phyloP scores from a whole-genome alignment of 1,140 invertebrate genomes.

The Drosophila sturtevanti region DNA sequence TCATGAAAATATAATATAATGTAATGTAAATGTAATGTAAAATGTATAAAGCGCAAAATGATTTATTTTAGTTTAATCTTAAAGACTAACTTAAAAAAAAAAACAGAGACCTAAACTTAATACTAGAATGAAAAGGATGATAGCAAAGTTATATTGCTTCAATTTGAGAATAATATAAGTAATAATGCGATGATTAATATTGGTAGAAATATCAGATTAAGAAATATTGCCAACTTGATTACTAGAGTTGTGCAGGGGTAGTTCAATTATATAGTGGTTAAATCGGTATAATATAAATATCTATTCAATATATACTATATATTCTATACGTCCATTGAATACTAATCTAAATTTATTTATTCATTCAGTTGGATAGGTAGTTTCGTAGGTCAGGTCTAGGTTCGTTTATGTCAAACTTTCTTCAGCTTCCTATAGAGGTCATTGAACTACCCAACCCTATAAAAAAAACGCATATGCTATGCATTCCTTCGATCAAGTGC shows the following conservation, averaged over 20 bases:
- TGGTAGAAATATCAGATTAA: neutral
- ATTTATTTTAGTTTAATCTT: constrained; percentile 28
- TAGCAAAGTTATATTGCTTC: neutral
- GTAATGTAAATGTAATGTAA: constrained; percentile 40
- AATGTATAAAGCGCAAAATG: constrained; percentile 68
- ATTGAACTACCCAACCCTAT: constrained; percentile 7
- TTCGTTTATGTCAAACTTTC: too few species aligned
- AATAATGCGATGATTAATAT: neutral
- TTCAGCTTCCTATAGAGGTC: neutral
- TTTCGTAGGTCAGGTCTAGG: too few species aligned
- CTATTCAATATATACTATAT: too few species aligned
- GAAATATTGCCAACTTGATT: neutral
- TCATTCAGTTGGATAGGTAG: too few species aligned
- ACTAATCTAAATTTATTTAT: too few species aligned
- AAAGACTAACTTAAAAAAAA: constrained; percentile 18
- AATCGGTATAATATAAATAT: too few species aligned
- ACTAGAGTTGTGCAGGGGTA: neutral
- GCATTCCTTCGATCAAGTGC: neutral
- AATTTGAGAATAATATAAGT: neutral
- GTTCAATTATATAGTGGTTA: neutral
- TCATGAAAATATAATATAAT: constrained; percentile 1
- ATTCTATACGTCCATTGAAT: too few species aligned
- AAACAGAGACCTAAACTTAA: neutral
- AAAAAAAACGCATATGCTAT: too few species aligned
- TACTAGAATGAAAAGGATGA: neutral